Percentiles rank a stretch among this genome's conserved stretches.
Evolutionary conservation across 1,140 invertebrate species (phyloP).

Genomic region (Parapsyche elsis): DNA sequence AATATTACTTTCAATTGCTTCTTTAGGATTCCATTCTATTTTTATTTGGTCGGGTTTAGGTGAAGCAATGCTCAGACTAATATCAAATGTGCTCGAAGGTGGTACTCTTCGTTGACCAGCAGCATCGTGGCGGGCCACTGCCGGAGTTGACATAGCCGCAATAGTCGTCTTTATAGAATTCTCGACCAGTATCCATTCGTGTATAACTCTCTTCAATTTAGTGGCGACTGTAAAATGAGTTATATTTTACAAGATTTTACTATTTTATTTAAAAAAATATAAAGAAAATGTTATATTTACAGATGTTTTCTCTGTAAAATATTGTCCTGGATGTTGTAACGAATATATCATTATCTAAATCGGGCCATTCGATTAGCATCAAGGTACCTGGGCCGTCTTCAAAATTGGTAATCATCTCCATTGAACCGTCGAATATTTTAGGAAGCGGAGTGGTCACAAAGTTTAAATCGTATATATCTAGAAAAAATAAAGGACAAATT

Average conservation of each 20-base stretch:
- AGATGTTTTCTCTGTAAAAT: conserved; percentile 57
- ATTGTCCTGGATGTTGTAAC: conserved; percentile 59
- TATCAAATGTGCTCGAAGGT: conserved; percentile 59
- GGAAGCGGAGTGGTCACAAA: conserved; percentile 41
- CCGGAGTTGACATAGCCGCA: conserved; percentile 47
- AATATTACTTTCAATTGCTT: conserved; percentile 60
- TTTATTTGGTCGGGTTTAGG: conserved; percentile 59
- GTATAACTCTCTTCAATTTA: conserved; percentile 57
- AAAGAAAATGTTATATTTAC: conserved; percentile 24
- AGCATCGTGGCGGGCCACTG: conserved; percentile 56
- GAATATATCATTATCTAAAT: conserved; percentile 59
- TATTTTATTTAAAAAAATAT: conserved; percentile 10
- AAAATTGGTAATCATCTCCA: conserved; percentile 55
- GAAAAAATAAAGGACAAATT: conserved; percentile 12
- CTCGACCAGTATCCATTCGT: conserved; percentile 61
- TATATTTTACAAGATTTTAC: not conserved
- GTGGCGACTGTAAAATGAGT: conserved; percentile 57
- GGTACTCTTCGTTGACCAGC: conserved; percentile 61
- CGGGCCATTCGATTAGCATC: conserved; percentile 61
- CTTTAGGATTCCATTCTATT: conserved; percentile 60
- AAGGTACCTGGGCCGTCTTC: conserved; percentile 58
- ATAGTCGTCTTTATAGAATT: conserved; percentile 58
- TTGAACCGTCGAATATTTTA: conserved; percentile 50
- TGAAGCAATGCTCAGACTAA: conserved; percentile 63
- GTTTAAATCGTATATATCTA: conserved; percentile 46